Base-by-base conservation (phyloP, 2,888 invertebrate species). In the Chrysolina haemoptera region DNA sequence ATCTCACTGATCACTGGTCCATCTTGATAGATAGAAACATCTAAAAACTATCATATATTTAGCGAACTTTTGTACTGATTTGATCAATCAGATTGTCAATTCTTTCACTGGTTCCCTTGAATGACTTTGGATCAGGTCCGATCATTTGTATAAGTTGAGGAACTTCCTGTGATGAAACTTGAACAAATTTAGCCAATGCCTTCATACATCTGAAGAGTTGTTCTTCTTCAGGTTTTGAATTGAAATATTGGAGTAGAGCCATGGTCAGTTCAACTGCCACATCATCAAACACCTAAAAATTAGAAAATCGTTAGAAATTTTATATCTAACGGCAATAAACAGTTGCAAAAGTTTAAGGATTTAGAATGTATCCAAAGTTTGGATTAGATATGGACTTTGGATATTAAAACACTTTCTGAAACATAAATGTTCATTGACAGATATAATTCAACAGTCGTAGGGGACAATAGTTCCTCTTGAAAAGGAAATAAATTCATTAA, bases 111-210 rank as follows among this genome's bases (percentile, higher is more conserved):
- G 92, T 91, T 53, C 96, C 96, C 84, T 93, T 92, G 89, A 96
- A 96, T 84, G 93, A 92, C 83, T 91, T 91, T 62, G 97, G 96
- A 88, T 94, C 93, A 11, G 97, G 97, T 22, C 97, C 97, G 84
- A 97, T 94, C 94, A 97, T 94, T 87, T 96, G 95, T 78, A 97
- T 93, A 76, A 97, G 91, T 87, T 95, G 95, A 50, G 96, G 96
- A 80, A 97, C 96, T 88, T 97, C 96, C 78, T 93, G 92, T 10
- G 91, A 89, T 53, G 95, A 95, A 84, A 96, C 94, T 85, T 92
- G 90, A 74, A 92, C 92, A 84, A 94, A 94, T 82, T 89, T 88
- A 14, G 93, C 92, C 80, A 97, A 90, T 0, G 96, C 94, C 82
- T 93, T 94, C 89, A 95, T 91, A 77, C 94, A 93, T 90, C 90